Evolutionary conservation across 2,797 vertebrate genomes (phyloP).

Genomic region (Phataginus tetradactyla): DNA sequence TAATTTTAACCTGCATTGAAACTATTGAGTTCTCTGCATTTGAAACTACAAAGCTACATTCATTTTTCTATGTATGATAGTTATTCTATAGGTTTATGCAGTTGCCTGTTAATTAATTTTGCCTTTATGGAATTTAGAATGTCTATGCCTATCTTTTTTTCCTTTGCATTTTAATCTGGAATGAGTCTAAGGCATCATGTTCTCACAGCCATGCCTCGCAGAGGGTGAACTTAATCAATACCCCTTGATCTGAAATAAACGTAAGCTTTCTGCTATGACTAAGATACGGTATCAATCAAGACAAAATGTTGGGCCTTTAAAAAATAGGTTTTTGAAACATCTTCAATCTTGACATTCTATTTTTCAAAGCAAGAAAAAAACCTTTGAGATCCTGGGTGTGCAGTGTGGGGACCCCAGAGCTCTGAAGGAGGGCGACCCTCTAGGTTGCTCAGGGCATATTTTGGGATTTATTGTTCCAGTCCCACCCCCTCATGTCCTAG

Average conservation of each 20-base stretch:
- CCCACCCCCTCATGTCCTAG: background rate
- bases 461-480: background rate
- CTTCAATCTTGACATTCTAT: background rate
- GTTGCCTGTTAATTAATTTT: background rate
- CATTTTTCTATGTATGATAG: background rate
- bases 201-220: background rate
- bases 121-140: background rate
- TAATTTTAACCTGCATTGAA: background rate
- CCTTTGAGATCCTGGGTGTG: background rate
- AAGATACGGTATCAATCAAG: background rate
- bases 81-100: background rate
- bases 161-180: background rate
- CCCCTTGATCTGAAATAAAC: background rate
- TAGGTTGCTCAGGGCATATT: rapidly evolving
- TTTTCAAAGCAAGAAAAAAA: background rate
- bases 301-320: background rate
- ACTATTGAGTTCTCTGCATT: background rate
- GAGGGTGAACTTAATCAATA: background rate
- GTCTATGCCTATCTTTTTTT: background rate
- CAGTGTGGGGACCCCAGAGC: background rate
- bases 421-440: background rate
- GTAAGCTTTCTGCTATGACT: background rate
- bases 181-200: background rate
- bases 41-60: background rate
- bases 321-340: background rate